Conservation (phyloP, 1,140 invertebrate genomes). For the Brachionus sp. region DNA sequence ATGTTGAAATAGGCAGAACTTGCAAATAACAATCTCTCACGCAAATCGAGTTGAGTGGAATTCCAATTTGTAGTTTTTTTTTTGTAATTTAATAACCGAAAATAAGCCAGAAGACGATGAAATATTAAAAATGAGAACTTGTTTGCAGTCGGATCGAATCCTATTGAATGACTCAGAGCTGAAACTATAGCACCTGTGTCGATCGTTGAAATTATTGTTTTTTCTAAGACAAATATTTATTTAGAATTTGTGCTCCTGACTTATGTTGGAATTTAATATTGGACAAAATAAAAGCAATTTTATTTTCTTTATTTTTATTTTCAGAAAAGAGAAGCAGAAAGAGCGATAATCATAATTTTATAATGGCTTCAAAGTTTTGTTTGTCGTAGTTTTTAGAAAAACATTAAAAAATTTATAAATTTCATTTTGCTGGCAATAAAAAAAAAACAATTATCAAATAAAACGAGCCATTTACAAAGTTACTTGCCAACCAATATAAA, state of each 20-base stretch:
- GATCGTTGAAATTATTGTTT: neutral
- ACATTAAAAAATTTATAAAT: slow-evolving; percentile 42
- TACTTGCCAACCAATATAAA: neutral
- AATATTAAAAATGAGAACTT: slow-evolving; percentile 11
- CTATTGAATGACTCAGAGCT: neutral
- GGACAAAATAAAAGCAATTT: slow-evolving; percentile 30
- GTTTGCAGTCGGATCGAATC: slow-evolving; percentile 24
- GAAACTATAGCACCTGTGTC: slow-evolving; percentile 29
- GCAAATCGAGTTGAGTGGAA: neutral
- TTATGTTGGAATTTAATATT: slow-evolving; percentile 26
- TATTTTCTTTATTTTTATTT: slow-evolving; percentile 22
- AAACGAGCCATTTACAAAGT: slow-evolving; percentile 25
- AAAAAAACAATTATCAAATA: slow-evolving; percentile 28
- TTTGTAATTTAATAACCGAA: slow-evolving; percentile 32
- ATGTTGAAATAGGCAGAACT: slow-evolving; percentile 6
- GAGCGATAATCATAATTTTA: neutral
- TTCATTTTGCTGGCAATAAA: slow-evolving; percentile 8
- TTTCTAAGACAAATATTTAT: slow-evolving; percentile 39
- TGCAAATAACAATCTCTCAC: slow-evolving; percentile 7
- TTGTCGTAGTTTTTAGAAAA: slow-evolving; percentile 13
- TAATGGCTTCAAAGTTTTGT: neutral
- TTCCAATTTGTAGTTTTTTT: neutral
- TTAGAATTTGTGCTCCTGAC: neutral
- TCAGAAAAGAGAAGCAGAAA: neutral
- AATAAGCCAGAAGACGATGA: neutral